phyloP scores from a whole-genome alignment of 53 echinoderm and acorn worm species.

The Paelopatides confundens region DNA sequence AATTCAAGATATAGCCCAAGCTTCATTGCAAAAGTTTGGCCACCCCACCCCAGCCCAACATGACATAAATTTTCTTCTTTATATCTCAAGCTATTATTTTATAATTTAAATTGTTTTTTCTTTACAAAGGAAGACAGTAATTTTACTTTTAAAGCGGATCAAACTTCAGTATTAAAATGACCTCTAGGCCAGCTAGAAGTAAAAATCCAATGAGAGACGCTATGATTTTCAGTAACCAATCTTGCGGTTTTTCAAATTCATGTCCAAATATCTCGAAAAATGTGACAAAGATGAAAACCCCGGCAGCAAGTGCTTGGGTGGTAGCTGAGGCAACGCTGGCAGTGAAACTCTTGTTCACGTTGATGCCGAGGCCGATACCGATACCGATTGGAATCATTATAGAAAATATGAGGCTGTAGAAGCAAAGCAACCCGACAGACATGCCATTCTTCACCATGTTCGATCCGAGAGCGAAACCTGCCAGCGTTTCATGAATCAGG shows the following conservation, averaged over 20 bases:
- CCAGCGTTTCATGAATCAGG: conserved; percentile 91
- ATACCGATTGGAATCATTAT: conserved; percentile 93
- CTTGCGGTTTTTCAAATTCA: conserved; percentile 81
- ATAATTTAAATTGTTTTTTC: no score
- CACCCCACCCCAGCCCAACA: no score
- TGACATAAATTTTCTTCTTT: no score
- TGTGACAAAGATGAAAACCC: conserved; percentile 96
- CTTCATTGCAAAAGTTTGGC: no score
- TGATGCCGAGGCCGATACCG: conserved; percentile 78
- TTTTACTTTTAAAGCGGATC: background rate
- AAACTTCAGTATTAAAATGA: conserved; percentile 45
- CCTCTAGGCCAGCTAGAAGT: conserved; percentile 79
- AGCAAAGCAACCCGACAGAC: conserved; percentile 36
- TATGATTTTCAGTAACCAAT: conserved; percentile 73
- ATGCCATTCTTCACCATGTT: conserved; percentile 81
- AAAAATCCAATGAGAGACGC: conserved; percentile 71
- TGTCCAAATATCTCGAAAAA: conserved; percentile 97
- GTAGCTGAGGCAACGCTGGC: conserved; percentile 80
- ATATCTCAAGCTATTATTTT: no score
- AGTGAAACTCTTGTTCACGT: conserved; percentile 59
- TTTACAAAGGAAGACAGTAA: no score
- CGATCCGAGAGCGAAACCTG: conserved; percentile 90
- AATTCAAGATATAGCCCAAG: no score
- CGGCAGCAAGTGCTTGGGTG: conserved; percentile 92
- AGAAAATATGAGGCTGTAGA: conserved; percentile 79